phyloP scores from a whole-genome alignment of 2,797 vertebrate species.

The Oceanodroma leucorhoa region DNA sequence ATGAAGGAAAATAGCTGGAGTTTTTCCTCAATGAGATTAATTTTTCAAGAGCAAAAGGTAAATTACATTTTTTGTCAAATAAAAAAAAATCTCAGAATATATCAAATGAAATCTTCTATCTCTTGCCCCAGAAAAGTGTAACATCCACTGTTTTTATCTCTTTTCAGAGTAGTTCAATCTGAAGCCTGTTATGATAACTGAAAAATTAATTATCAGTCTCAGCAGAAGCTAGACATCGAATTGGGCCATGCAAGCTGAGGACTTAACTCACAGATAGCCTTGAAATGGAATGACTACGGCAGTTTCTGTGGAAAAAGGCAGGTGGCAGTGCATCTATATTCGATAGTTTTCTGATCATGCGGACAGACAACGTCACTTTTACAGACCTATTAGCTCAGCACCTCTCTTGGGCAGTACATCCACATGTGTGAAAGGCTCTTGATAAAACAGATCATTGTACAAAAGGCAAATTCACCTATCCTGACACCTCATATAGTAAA shows the following conservation, averaged over 20 bases:
- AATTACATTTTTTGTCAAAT: neutral
- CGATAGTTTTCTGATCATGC: neutral
- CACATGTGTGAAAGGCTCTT: neutral
- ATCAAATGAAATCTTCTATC: neutral
- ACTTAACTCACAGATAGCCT: neutral
- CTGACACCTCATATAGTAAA: neutral
- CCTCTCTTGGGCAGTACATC: neutral
- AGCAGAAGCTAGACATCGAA: neutral
- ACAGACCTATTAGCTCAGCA: neutral
- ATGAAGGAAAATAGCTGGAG: neutral
- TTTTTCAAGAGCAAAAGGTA: neutral
- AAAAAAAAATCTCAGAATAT: neutral
- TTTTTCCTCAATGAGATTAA: neutral
- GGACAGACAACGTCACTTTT: neutral
- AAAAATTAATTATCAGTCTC: neutral
- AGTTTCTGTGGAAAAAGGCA: conserved; percentile 41
- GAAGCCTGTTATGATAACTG: neutral
- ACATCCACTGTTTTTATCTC: neutral
- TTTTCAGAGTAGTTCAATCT: neutral
- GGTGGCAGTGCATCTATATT: conserved; percentile 41
- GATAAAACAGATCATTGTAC: neutral
- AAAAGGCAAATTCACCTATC: neutral
- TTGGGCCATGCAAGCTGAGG: neutral
- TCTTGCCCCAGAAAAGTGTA: neutral
- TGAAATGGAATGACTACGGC: neutral